Percentiles rank a stretch among this genome's conserved stretches.
These are phyloP conservation scores for Gasterosteus aculeatus DNA, from an alignment of 2,113 vertebrate genomes.

Conservation along the genomic window DNA sequence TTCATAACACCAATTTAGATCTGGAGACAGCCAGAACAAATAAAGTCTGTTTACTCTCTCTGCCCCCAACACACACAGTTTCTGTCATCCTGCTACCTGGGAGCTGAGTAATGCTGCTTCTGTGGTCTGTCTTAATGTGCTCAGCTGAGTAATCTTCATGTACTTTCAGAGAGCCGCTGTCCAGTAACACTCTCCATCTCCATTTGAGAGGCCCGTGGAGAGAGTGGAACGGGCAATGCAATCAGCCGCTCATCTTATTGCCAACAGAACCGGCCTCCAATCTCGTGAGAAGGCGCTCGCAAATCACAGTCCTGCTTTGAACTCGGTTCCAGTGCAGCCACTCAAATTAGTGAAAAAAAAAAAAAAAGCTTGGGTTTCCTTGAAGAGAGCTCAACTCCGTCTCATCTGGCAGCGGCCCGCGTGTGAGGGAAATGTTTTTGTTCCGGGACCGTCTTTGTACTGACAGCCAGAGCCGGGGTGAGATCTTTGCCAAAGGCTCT, in stretches of 20 bases:
- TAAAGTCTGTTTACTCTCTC: slow-evolving; percentile 31
- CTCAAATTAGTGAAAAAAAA: slow-evolving; percentile 69
- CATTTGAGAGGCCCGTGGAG: slow-evolving; percentile 64
- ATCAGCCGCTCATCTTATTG: slow-evolving; percentile 70
- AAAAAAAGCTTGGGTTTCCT: slow-evolving; percentile 63
- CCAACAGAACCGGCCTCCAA: slow-evolving; percentile 60
- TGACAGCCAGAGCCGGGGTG: slow-evolving; percentile 54
- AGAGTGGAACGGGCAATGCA: slow-evolving; percentile 67
- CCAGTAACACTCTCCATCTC: slow-evolving; percentile 70
- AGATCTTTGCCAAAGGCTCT: slow-evolving; percentile 50
- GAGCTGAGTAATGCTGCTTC: slow-evolving; percentile 62
- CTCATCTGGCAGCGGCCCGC: slow-evolving; percentile 69
- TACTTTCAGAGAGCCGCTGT: slow-evolving; percentile 70
- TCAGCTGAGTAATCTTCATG: slow-evolving; percentile 69
- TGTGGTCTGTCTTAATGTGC: slow-evolving; percentile 63
- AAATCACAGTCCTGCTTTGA: slow-evolving; percentile 75
- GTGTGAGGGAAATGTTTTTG: slow-evolving; percentile 46
- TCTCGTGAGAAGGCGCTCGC: slow-evolving; percentile 56
- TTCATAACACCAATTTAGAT: slow-evolving; percentile 52
- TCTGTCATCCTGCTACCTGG: slow-evolving; percentile 53
- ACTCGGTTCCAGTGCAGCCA: slow-evolving; percentile 71
- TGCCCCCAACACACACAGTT: slow-evolving; percentile 21
- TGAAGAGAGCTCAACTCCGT: slow-evolving; percentile 61
- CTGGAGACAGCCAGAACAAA: slow-evolving; percentile 35
- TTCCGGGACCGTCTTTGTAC: slow-evolving; percentile 59